Evolutionary conservation across 35 echinoderm and acorn worm genomes (phyloP), one percentile per base, ranked within the genome.

Genomic region (Lytechinus variegatus): DNA sequence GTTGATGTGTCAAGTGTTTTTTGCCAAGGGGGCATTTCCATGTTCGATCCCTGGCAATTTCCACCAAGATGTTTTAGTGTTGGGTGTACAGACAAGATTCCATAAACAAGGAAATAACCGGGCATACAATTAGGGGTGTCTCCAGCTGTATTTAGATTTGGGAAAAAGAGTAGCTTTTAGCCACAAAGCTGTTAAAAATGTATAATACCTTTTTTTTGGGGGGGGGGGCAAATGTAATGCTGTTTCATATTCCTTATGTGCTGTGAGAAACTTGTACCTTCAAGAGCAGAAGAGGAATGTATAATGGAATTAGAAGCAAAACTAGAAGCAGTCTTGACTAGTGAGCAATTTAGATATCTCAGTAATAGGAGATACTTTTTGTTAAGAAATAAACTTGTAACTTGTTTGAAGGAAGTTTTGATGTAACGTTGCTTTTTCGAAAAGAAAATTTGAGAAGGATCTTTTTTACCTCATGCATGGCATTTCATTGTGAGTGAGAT

Each of bases 121-220:
- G 66, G 66, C 66, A 79, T 79, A 79, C 66, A 79, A n/a, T 79
- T 79, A 79, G 8, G 66, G 66, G n/a, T 79, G 66, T 79, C 66
- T 79, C 66, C 66, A 79, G 7, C 66, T 79, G 21, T 79, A 21
- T 79, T 79, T 6, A 24, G 66, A n/a, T 79, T 24, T 19, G 66
- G 16, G 24, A 79, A 79, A 72, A 71, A 71, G 61, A 27, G 66
- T 24, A 24, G 66, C 66, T 79, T 79, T 79, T 79, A 79, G 19
- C 6, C 21, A 14, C 66, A 79, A 79, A 79, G 19, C 66, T 79
- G 66, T 79, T 24, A 16, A 24, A 19, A 8, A 24, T 24, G 19
- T 79, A 8, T 79, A 6, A 24, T 4, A 24, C 19, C 19, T 79
- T 24, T 79, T 24, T 79, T 79, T 16, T 24, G 66, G 19, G 19